Base-by-base conservation (phyloP, 2,888 invertebrate species). In the Oithona nana region DNA sequence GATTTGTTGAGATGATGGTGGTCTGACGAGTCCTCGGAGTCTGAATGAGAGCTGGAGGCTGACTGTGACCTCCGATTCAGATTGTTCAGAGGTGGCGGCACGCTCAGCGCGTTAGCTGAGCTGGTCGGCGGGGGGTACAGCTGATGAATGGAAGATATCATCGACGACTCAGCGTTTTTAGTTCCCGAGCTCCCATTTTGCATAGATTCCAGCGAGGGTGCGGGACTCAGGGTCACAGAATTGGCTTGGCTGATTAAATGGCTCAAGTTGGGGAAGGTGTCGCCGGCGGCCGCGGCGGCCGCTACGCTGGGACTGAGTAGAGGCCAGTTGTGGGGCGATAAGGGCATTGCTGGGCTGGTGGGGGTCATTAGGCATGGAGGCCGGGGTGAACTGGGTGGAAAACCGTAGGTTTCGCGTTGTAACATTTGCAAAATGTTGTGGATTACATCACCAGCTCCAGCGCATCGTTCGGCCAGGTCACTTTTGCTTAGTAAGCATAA, bases 351-450 rank as follows among this genome's bases (percentile, higher is more conserved):
- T 76, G 76, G 16, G 75, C 70, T 20, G 65, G 64, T 22, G 66
- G 64, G 48, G 57, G 67, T 65, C 64, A 79, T 77, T 50, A 80
- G 77, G 83, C 85, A 48, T 28, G 64, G 65, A 11, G 64, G 65
- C 22, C 65, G 65, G 11, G 66, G 66, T 8, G 65, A 66, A 28
- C 56, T 63, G 30, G 66, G 65, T n/a, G 54, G 26, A 22, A 48
- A 48, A 2, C 31, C 48, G 28, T 59, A 61, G 54, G 66, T 67
- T 61, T 69, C 68, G 22, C 67, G 65, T 62, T 88, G 83, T 65
- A 90, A 75, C 79, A 90, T 83, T 72, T 88, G 86, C 55, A 94
- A 79, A 31, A 90, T 88, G 75, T 94, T 94, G 77, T 89, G 90
- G 65, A 94, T 76, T 24, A 94, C 86, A 72, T 94, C 94, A 1